Conservation (phyloP, 2,113 vertebrate genomes). For the Nerophis lumbriciformis region DNA sequence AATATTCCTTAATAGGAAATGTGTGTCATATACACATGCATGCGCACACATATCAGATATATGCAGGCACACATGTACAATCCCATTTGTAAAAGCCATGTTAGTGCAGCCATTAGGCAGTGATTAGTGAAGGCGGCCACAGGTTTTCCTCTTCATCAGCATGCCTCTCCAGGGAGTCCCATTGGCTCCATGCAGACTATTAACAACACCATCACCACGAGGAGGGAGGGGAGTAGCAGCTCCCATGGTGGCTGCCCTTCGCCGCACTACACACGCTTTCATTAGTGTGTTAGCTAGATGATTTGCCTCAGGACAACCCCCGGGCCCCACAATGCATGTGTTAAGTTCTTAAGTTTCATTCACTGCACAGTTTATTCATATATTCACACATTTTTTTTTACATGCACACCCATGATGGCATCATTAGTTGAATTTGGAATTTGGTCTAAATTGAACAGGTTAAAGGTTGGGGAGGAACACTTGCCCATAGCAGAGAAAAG, state of each 20-base stretch:
- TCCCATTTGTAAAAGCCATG: slow-evolving; percentile 56
- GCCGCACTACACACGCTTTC: slow-evolving; percentile 67
- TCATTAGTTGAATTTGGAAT: slow-evolving; percentile 44
- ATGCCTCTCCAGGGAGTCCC: slow-evolving; percentile 60
- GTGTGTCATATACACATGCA: background rate
- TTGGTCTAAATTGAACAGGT: slow-evolving; percentile 31
- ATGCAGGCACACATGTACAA: slow-evolving; percentile 14
- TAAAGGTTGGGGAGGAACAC: slow-evolving; percentile 12
- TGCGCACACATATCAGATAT: background rate
- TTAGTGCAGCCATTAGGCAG: slow-evolving; percentile 63
- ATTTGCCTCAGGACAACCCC: slow-evolving; percentile 75
- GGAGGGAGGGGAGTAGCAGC: slow-evolving; percentile 58
- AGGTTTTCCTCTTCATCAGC: slow-evolving; percentile 71
- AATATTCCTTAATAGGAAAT: background rate
- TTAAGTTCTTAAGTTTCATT: slow-evolving; percentile 53
- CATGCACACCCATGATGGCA: slow-evolving; percentile 39
- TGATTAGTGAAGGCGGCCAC: slow-evolving; percentile 64
- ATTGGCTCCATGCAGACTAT: slow-evolving; percentile 67
- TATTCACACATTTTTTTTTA: slow-evolving; percentile 50
- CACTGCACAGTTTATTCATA: slow-evolving; percentile 66
- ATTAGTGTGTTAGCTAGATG: slow-evolving; percentile 74
- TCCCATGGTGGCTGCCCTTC: slow-evolving; percentile 71
- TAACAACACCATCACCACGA: slow-evolving; percentile 60
- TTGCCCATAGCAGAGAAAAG: slow-evolving; percentile 8
- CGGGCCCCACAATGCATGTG: slow-evolving; percentile 64